Evolutionary conservation across 2,888 invertebrate genomes (phyloP), one percentile per base, ranked within the genome.

Genomic region (Diogma glabrata): DNA sequence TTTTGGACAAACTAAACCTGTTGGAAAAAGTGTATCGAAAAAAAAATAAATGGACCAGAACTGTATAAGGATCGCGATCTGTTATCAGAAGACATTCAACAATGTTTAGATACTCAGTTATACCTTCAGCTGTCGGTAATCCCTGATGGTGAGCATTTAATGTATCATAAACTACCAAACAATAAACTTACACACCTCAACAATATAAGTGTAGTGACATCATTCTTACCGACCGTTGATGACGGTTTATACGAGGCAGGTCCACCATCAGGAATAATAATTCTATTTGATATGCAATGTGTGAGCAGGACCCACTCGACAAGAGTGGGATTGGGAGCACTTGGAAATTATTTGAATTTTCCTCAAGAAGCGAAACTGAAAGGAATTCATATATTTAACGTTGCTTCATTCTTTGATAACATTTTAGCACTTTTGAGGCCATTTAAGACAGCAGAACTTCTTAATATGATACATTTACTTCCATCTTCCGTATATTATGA

Each of bases 261-360:
- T 2, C 78, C 81, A 4, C 74, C 75, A 9, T 74, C 75, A 0
- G 84, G 84, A 0, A 73, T 78, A 54, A 71, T 83, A 22, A 78
- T 83, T 60, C 69, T 84, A 1, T 79, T 84, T 56, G 83, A 84
- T 62, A 81, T 83, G 77, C 67, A 69, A 33, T 81, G 81, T 0
- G 80, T 81, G 1, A 73, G 72, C 53, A 64, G 80, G 17, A 73
- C 76, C 0, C 82, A 82, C 61, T 62, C 82, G 12, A 74, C 78
- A 3, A 67, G 75, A 58, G 67, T 80, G 14, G 76, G 78, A 53
- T 65, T 82, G 51, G 71, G 75, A 49, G 67, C 76, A 0, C 64
- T 84, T 1, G 74, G 77, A 36, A 76, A 77, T 60, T 80, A 82
- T 64, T 79, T 82, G 68, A 72, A 74, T 53, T 84, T 80, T 63